Evolutionary conservation across 2,113 vertebrate genomes (phyloP), one percentile per base, ranked within the genome.

Genomic region (Tragelaphus scriptus): DNA sequence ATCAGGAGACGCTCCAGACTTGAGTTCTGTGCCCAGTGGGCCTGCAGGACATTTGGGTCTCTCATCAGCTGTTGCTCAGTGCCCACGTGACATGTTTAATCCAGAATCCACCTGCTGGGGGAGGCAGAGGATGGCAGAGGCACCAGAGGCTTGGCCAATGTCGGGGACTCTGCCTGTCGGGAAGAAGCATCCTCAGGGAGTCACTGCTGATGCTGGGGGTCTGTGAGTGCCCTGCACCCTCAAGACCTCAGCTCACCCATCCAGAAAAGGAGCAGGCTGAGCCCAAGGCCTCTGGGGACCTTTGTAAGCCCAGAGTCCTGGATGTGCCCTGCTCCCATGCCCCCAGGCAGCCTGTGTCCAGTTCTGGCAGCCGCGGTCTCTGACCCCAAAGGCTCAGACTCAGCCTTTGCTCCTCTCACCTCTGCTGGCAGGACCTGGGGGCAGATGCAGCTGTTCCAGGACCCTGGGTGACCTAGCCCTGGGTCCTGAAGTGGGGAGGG

Each of bases 321-420:
- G 49, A 17, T 6, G 28, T 51, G 0, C 26, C 77, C 77, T 32
- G 15, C 8, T 5, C 8, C 44, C 77, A 80, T 23, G 68, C 44
- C 77, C 26, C 44, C 28, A 0, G 2, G 77, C 26, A 80, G 47
- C 77, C 77, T 80, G 28, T 21, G 49, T 81, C 47, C 47, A 51
- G 79, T 6, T 2, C 9, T 19, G 47, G 11, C 79, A 81, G 47
- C 28, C 2, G 0, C 1, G 1, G 2, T 47, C 28, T 80, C 47
- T 81, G 47, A 53, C 3, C 28, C 16, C 49, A 53, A 28, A 17
- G 25, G 25, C 2, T 12, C 65, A 36, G 2, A 3, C 8, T 10
- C 44, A 87, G 53, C 6, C 26, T 53, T 75, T 30, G 63, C 79
- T 61, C 13, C 10, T 17, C 68, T 61, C 55, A 21, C 2, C 56